Evolutionary conservation across 2,888 invertebrate genomes (phyloP).

Genomic region (Platycnemis pennipes): DNA sequence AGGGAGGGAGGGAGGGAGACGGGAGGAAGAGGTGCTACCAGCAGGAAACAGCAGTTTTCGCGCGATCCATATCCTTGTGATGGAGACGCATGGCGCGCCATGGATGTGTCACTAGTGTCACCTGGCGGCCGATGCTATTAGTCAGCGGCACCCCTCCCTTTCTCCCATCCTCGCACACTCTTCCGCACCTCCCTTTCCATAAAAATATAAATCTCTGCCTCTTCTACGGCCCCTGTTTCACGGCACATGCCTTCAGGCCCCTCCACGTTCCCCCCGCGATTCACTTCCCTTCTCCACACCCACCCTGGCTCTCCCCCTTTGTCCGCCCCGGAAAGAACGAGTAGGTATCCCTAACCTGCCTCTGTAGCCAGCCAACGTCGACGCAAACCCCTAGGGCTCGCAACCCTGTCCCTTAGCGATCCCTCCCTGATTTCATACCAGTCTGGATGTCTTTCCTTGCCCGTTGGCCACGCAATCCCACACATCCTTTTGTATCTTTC

Average conservation of each 20-base stretch:
- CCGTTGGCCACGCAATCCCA: too few relatives aligned
- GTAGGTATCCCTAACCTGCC: background rate
- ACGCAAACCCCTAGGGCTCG: too few relatives aligned
- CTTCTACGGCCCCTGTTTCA: constrained; percentile 13
- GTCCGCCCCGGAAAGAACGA: too few relatives aligned
- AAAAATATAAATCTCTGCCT: constrained; percentile 6
- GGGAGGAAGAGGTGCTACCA: background rate
- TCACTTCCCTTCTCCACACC: background rate
- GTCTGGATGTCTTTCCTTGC: too few relatives aligned
- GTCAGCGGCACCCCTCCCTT: background rate
- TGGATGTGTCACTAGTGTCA: constrained; percentile 48
- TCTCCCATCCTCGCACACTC: background rate
- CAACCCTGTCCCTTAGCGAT: too few relatives aligned
- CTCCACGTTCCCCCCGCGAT: background rate
- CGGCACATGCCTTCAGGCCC: background rate
- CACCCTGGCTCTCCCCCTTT: background rate
- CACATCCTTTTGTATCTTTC: too few relatives aligned
- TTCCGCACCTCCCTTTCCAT: background rate
- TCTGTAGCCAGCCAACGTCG: background rate
- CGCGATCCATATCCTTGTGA: constrained; percentile 43
- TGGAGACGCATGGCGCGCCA: constrained; percentile 47
- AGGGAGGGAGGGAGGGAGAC: background rate
- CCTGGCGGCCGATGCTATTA: constrained; percentile 46
- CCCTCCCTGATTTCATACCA: too few relatives aligned
- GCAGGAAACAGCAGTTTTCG: constrained; percentile 48